Base-by-base conservation (phyloP, 2,888 invertebrate species). In the Linhomoeus sp. region DNA sequence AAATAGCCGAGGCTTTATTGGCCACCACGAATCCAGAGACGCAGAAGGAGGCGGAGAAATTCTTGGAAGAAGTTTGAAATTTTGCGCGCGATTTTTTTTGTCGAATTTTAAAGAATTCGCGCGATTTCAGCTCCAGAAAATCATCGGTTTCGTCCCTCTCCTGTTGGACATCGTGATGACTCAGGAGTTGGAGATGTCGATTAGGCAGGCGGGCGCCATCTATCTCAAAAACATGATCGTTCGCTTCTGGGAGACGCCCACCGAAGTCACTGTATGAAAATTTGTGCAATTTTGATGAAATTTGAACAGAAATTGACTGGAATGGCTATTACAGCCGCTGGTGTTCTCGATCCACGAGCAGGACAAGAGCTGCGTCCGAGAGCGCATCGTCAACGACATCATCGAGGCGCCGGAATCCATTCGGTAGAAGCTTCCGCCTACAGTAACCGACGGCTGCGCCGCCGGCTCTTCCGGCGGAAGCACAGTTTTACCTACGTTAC, bases 201-300 rank as follows among this genome's bases (percentile, higher is more conserved):
- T 90, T 0, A 73, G 92, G 53, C 92, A 94, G 73, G 92, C 59
- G 59, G 69, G 86, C 58, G 92, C 82, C 37, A 84, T 97, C 56
- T 97, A 90, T 70, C 72, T 97, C 54, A 97, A 97, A 71, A 97
- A 94, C 71, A 74, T 87, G 64, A 73, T 94, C 48, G 78, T 77
- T 26, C 77, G 77, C 59, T 81, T 77, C 67, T 97, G 94, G 94
- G 78, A 61, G 46, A 59, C 59, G 7, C 7, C 7, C 29, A 12
- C 29, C 29, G 29, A 29, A n/a, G n/a, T n/a, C n/a, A n/a, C n/a
- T n/a, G n/a, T n/a, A n/a, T n/a, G n/a, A n/a, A n/a, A n/a, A n/a
- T n/a, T n/a, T n/a, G n/a, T n/a, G n/a, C n/a, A n/a, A 5, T 29
- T 29, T 29, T 29, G 12, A 12, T 29, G 29, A 29, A 29, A 9